Evolutionary conservation across 1,140 invertebrate genomes (phyloP), one percentile per base, ranked within the genome.

Genomic region (Drosophila ohnishii): DNA sequence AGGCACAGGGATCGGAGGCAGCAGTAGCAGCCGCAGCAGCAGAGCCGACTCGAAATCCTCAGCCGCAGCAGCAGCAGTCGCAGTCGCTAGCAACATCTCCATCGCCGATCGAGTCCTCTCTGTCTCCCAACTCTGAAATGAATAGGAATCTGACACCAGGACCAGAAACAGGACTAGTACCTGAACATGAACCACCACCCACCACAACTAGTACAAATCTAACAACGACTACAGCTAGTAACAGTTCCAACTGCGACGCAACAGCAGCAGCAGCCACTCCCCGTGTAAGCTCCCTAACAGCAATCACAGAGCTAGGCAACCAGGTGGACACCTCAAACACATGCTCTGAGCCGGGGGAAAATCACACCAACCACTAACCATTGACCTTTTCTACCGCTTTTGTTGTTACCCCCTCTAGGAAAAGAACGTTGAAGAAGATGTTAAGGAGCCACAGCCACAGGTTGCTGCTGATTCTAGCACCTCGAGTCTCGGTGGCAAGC

Each of bases 271-370:
- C 65, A 32, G 42, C 42, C 19, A 63, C 50, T 22, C 16, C 37
- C 19, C 19, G 13, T 25, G 51, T 55, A 62, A 61, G 32, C 11
- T 30, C 44, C 40, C 39, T n/a, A 13, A n/a, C 42, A 64, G 22
- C 11, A 25, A 42, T 6, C 10, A 42, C 61, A 58, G 62, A 75
- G 39, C 39, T 78, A 57, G 44, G 56, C 28, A 60, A 63, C 30
- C 60, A 83, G 75, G 80, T 79, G 75, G 80, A 63, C 42, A 48
- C 34, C 28, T 22, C 13, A 30, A 32, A 6, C 50, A 35, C 19
- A 58, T 72, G 75, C 51, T 55, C 64, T 69, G 28, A 53, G 37
- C 39, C 30, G 44, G 32, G 32, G 48, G 40, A 37, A 51, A 13
- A 10, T 39, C 14, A 8, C 22, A 10, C 19, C 37, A 37, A 8